Evolutionary conservation across 2,113 vertebrate genomes (phyloP), one percentile per base, ranked within the genome.

Genomic region (Pelmatolapia mariae): DNA sequence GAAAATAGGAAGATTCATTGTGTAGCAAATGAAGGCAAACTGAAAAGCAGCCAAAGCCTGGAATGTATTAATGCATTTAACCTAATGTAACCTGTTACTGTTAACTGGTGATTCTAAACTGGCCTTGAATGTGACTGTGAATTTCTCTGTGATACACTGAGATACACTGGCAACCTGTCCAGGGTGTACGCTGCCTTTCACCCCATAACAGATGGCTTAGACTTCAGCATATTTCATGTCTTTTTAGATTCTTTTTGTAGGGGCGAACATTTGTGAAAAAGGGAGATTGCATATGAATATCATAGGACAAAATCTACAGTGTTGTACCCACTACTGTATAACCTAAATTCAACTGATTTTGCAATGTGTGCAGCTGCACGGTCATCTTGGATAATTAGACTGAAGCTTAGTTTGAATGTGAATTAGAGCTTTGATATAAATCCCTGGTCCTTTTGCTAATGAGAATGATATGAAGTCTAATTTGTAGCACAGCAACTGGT

Each of bases 1-100:
- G 87, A 78, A 91, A 91, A 93, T 89, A 82, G 10, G 19, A 59
- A 38, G 81, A 73, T 79, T 85, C 80, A 82, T 52, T 76, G 5
- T 24, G 57, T 38, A n/a, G 31, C 24, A 57, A 54, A 85, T 81
- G 85, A 10, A 31, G 15, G 45, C n/a, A 84, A 82, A 83, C 38
- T 2, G 5, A 45, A 11, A 18, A 38, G 56, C 11, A 12, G 19
- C 7, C 80, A 43, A 78, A 22, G 71, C 73, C 7, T 53, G 26
- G 24, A 80, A 78, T 82, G 18, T n/a, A 31, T 50, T 50, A 8
- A 13, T 50, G 26, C 45, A 50, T 78, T 47, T 78, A 78, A 31
- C 26, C 24, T 78, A 78, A 78, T 78, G 24, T 50, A 78, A 78
- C 43, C 26, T 76, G 24, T 47, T 38, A 22, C 61, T 29, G 43